Percentiles rank a stretch among this genome's conserved stretches.
These are phyloP conservation scores for Buteo buteo DNA, from an alignment of 2,113 vertebrate species.

Conservation along the genomic window DNA sequence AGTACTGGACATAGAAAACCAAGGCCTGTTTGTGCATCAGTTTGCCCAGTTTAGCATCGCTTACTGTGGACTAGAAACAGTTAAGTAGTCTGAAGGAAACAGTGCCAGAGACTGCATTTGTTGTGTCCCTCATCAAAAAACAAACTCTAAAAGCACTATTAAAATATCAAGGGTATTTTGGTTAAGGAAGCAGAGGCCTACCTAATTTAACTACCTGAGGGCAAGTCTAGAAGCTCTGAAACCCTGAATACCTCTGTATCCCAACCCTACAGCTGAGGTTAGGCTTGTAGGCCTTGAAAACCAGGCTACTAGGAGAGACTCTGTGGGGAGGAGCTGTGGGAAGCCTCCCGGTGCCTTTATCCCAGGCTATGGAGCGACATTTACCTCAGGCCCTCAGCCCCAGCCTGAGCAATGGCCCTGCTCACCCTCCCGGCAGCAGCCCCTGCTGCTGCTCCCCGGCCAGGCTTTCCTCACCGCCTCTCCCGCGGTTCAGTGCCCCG, in stretches of 20 bases:
- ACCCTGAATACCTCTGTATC: too few species aligned
- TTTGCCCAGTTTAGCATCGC: not conserved
- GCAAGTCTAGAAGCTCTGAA: not conserved
- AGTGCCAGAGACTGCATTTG: not conserved
- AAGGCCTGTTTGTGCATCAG: not conserved
- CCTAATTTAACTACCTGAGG: not conserved
- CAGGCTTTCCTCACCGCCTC: not conserved
- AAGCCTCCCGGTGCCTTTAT: not conserved
- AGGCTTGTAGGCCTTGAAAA: too few species aligned
- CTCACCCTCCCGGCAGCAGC: not conserved
- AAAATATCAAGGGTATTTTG: not conserved
- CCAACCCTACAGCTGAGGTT: not conserved
- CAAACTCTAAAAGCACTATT: not conserved
- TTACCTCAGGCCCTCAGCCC: not conserved
- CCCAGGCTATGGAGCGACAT: not conserved
- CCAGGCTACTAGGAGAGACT: too few species aligned
- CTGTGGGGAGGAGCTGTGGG: too few species aligned
- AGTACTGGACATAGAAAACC: not conserved
- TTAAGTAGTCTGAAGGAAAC: not conserved
- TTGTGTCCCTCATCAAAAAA: not conserved
- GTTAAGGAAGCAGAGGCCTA: not conserved
- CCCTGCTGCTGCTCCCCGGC: too few species aligned
- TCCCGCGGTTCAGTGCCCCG: fast-evolving
- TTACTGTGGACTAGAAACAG: not conserved
- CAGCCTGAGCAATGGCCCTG: too few species aligned